A percentile compares a stretch with the other conserved stretches of the same genome.
Conservation (phyloP, 2,797 vertebrate genomes). For the Pipistrellus pygmaeus region DNA sequence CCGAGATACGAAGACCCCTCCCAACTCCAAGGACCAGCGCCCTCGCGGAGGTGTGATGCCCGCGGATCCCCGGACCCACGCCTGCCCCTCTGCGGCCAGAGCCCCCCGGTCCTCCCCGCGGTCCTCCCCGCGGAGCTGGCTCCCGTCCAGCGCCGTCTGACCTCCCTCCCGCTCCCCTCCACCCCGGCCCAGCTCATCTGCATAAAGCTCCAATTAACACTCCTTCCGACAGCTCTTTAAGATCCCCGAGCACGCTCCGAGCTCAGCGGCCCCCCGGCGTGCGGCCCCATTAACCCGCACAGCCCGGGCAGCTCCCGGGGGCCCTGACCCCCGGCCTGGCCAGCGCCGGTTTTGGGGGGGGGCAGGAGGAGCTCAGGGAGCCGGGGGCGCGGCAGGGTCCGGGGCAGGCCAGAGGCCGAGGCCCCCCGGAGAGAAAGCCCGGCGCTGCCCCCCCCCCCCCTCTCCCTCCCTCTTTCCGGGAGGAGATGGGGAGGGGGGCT, state of each 20-base stretch:
- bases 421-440: neutral
- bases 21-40: neutral
- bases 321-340: neutral
- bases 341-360: neutral
- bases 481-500: slow-evolving; percentile 64
- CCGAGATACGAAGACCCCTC: neutral
- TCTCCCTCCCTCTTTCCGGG: neutral
- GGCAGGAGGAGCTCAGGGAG: too few relatives aligned
- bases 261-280: neutral
- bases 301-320: neutral
- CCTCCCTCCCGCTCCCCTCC: neutral
- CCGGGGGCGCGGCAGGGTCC: neutral
- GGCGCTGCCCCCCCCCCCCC: neutral
- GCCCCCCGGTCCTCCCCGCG: neutral
- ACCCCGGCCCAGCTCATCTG: slow-evolving; percentile 64
- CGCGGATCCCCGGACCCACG: neutral
- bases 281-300: slow-evolving; percentile 47
- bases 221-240: slow-evolving; percentile 73
- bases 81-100: neutral
- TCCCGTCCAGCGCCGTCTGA: neutral
- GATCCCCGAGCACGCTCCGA: slow-evolving; percentile 65
- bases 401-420: slow-evolving; percentile 47
- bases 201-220: slow-evolving; percentile 82
- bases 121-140: neutral
- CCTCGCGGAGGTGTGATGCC: neutral